phyloP scores from a whole-genome alignment of 2,888 invertebrate species.

The Atherix ibis region DNA sequence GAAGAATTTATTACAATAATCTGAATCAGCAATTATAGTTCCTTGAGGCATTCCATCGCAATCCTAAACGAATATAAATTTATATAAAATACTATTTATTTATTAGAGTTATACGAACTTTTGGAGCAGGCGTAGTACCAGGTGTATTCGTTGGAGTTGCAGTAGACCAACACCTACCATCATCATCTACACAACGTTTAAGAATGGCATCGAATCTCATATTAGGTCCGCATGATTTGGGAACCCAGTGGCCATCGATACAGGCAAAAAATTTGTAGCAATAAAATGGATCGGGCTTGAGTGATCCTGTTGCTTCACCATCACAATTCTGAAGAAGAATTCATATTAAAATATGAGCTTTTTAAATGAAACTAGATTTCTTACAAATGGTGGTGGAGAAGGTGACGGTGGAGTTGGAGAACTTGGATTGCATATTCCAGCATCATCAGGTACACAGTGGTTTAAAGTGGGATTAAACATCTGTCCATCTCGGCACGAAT shows the following conservation, averaged over 20 bases:
- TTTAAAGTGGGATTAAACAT: background rate
- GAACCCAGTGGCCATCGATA: background rate
- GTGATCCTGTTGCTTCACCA: background rate
- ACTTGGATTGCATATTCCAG: conserved; percentile 23
- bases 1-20: too few relatives aligned
- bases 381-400: too few relatives aligned
- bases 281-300: background rate
- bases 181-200: background rate
- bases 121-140: too few relatives aligned
- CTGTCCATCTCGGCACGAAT: background rate
- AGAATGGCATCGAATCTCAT: background rate
- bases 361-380: too few relatives aligned
- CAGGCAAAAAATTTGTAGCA: background rate
- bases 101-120: too few relatives aligned
- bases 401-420: too few relatives aligned
- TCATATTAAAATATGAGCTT: too few relatives aligned
- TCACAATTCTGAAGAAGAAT: background rate
- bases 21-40: too few relatives aligned
- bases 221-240: background rate
- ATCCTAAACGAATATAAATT: too few relatives aligned
- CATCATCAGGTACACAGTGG: background rate
- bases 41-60: too few relatives aligned
- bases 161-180: background rate
- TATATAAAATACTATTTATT: too few relatives aligned
- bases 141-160: background rate